phyloP scores from a whole-genome alignment of 2,113 vertebrate genomes.

The Puntigrus tetrazona region DNA sequence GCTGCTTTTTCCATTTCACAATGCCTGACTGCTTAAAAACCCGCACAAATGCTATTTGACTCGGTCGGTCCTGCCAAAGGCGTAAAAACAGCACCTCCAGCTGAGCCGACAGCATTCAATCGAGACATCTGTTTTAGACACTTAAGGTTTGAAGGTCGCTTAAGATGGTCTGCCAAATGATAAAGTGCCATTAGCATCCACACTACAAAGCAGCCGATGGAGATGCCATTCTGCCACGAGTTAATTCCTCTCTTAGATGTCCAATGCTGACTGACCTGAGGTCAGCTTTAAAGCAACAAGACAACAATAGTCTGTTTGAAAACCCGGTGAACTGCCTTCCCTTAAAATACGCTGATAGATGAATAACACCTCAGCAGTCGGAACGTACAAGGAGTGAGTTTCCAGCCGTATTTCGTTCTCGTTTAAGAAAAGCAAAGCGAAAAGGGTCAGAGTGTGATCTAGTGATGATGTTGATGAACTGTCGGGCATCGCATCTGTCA shows the following conservation, averaged over 20 bases:
- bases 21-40: slow-evolving; percentile 14
- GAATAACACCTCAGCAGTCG: background rate
- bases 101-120: slow-evolving; percentile 30
- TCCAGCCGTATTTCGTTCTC: background rate
- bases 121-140: slow-evolving; percentile 52
- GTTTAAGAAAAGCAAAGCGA: background rate
- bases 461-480: slow-evolving; percentile 14
- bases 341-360: background rate
- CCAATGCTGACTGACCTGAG: background rate
- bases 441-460: background rate
- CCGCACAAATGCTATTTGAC: slow-evolving; percentile 31
- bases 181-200: slow-evolving; percentile 57
- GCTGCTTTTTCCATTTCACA: slow-evolving; percentile 16
- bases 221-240: slow-evolving; percentile 8
- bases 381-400: background rate
- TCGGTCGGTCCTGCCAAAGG: slow-evolving; percentile 12
- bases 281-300: background rate
- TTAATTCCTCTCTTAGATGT: slow-evolving; percentile 44
- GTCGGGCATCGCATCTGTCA: slow-evolving; percentile 47
- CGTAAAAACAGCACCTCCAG: slow-evolving; percentile 36
- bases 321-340: background rate
- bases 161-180: slow-evolving; percentile 39
- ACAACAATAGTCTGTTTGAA: background rate
- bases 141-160: slow-evolving; percentile 47
- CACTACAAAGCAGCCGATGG: slow-evolving; percentile 63